Conservation (phyloP, 1,140 invertebrate species). For the honey bee (Apis mellifera) region Amel_HAv3.1 CM009931.2:6502501-6503000, state of each 20-base stretch:
- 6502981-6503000: conserved; percentile 79
- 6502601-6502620: conserved; percentile 91
- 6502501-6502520: conserved; percentile 90
- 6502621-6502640: conserved; percentile 90
- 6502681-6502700: conserved; percentile 94
- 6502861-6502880: conserved; percentile 86
- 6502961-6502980: conserved; percentile 90
- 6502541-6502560: background rate
- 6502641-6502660: conserved; percentile 83
- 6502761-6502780: background rate
- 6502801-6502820: background rate
- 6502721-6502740: conserved; percentile 14
- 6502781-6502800: too few species aligned
- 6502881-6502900: conserved; percentile 78
- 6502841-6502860: conserved; percentile 85
- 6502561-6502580: conserved; percentile 32
- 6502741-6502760: background rate
- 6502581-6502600: conserved; percentile 91
- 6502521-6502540: background rate
- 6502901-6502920: conserved; percentile 87
- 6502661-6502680: conserved; percentile 90
- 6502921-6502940: conserved; percentile 86
- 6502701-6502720: conserved; percentile 86
- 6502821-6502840: conserved; percentile 54
- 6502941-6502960: conserved; percentile 84